These are phyloP conservation scores for Mustela nigripes DNA, from an alignment of 2,113 vertebrate species.

Conservation along the genomic window DNA sequence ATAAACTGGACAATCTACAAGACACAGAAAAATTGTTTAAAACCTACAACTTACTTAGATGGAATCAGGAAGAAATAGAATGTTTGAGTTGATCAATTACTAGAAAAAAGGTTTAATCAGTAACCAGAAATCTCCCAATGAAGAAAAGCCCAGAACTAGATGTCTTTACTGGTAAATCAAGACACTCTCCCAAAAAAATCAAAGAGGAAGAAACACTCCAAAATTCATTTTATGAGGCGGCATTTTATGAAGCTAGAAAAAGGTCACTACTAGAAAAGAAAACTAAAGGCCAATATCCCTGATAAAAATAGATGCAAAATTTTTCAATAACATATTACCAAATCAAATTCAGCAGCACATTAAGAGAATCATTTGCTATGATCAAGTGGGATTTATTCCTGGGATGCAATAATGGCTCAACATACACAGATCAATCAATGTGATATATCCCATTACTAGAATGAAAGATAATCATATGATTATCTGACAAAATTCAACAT, in stretches of 20 bases:
- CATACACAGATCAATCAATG: slow-evolving; percentile 14
- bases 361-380: neutral
- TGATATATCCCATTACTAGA: slow-evolving; percentile 2
- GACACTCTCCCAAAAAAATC: neutral
- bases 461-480: slow-evolving; percentile 8
- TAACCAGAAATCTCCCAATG: neutral
- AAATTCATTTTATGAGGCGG: neutral
- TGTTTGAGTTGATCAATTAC: neutral
- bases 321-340: neutral
- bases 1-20: slow-evolving; percentile 11
- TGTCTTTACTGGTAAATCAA: neutral
- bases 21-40: neutral
- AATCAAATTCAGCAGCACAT: neutral
- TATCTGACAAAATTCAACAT: neutral
- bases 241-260: neutral
- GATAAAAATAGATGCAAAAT: neutral
- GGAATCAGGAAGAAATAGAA: slow-evolving; percentile 12
- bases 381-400: slow-evolving; percentile 19
- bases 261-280: neutral
- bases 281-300: neutral
- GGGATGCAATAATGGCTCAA: slow-evolving; percentile 23
- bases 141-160: neutral
- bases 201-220: neutral
- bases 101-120: neutral
- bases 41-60: neutral